Conservation (phyloP, 2,888 invertebrate species). For the Argynnis bischoffii region DNA sequence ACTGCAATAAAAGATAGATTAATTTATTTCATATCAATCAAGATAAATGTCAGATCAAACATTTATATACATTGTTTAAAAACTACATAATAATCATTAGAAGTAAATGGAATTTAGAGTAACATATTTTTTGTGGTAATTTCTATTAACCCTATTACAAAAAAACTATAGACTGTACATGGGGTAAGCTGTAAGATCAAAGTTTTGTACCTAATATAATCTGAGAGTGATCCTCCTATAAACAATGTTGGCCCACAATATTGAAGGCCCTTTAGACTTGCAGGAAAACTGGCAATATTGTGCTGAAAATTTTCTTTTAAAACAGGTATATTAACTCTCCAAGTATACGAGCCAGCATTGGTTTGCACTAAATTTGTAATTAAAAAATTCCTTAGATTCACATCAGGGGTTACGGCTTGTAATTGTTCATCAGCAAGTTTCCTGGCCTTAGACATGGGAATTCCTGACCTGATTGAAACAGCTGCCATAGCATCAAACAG, state of each 20-base stretch:
- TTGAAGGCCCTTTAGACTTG: conserved; percentile 69
- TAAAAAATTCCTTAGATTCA: conserved; percentile 88
- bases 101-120: too few species aligned
- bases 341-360: conserved; percentile 84
- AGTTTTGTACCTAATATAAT: conserved; percentile 86
- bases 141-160: too few species aligned
- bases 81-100: background rate
- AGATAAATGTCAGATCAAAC: too few species aligned
- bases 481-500: conserved; percentile 86
- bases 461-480: conserved; percentile 82
- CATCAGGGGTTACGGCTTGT: conserved; percentile 78
- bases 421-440: conserved; percentile 85
- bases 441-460: conserved; percentile 87
- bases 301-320: conserved; percentile 85
- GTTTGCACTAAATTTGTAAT: conserved; percentile 91
- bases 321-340: conserved; percentile 91
- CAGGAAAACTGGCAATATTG: conserved; percentile 86
- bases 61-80: too few species aligned
- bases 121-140: too few species aligned
- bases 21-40: background rate
- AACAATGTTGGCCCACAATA: conserved; percentile 90
- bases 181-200: too few species aligned
- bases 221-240: conserved; percentile 91
- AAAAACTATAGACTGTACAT: too few species aligned
- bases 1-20: conserved; percentile 50